A percentile compares a stretch with the other conserved stretches of the same genome.
Conservation (phyloP, 2,888 invertebrate species). For the Alloscopus bannaensis region DNA sequence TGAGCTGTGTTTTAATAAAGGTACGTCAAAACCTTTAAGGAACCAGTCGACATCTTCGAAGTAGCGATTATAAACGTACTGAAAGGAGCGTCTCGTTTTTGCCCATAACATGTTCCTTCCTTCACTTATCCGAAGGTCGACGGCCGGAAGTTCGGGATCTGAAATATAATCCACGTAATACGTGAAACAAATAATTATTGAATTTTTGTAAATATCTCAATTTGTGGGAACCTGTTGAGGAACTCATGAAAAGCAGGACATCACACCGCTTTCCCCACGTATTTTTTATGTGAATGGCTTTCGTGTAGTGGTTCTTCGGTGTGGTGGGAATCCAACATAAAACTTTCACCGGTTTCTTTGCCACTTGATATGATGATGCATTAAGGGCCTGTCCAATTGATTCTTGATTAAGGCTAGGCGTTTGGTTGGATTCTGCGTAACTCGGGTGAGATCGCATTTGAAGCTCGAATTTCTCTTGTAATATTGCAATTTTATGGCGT, state of each 20-base stretch:
- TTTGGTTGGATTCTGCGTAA: no score
- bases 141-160: slow-evolving; percentile 86
- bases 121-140: slow-evolving; percentile 86
- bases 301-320: slow-evolving; percentile 89
- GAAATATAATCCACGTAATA: no score
- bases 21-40: no score
- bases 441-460: no score
- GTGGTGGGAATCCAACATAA: slow-evolving; percentile 98
- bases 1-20: no score
- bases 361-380: no score
- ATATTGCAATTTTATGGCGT: no score
- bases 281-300: slow-evolving; percentile 93
- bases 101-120: slow-evolving; percentile 95
- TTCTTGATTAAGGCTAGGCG: no score
- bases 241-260: slow-evolving; percentile 90
- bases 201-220: no score
- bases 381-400: no score
- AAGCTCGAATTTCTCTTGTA: no score
- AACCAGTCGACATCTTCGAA: slow-evolving; percentile 95
- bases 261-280: slow-evolving; percentile 97
- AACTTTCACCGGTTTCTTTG: slow-evolving; percentile 79
- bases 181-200: no score
- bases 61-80: slow-evolving; percentile 89
- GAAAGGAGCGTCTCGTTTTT: slow-evolving; percentile 92
- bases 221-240: slow-evolving; percentile 83